Conservation (phyloP, 2,797 vertebrate species). For the Falco novaeseelandiae region DNA sequence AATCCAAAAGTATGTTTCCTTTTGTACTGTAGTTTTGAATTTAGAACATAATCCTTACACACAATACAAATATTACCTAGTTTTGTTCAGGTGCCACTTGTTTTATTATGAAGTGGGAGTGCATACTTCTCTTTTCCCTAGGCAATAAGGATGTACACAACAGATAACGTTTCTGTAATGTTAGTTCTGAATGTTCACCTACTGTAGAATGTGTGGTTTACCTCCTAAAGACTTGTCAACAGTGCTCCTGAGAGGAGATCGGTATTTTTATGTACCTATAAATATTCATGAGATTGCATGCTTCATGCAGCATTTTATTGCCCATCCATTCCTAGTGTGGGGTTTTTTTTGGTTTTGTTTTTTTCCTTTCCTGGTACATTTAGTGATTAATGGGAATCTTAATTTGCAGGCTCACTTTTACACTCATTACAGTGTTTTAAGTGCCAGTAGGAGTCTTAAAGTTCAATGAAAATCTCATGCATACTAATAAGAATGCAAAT, state of each 20-base stretch:
- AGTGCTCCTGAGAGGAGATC: constrained; percentile 40
- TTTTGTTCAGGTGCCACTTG: neutral
- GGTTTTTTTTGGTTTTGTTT: too few species aligned
- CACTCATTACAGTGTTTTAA: constrained; percentile 85
- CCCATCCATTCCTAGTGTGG: neutral
- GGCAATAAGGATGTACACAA: neutral
- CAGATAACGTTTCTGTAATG: constrained; percentile 41
- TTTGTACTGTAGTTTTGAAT: neutral
- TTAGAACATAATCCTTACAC: neutral
- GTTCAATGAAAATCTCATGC: constrained; percentile 89
- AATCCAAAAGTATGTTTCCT: neutral
- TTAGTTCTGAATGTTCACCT: constrained; percentile 52
- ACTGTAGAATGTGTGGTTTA: constrained; percentile 48
- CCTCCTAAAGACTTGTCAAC: neutral
- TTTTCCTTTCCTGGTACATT: constrained; percentile 73
- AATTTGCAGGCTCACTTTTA: constrained; percentile 89
- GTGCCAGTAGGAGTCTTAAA: constrained; percentile 88
- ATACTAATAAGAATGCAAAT: constrained; percentile 91
- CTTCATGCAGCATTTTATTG: constrained; percentile 52
- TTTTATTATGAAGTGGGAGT: neutral
- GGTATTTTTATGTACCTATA: constrained; percentile 34
- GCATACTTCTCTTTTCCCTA: neutral
- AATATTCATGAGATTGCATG: constrained; percentile 41
- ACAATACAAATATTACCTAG: neutral
- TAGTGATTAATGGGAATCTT: constrained; percentile 89